Base-by-base conservation (phyloP, 2,113 vertebrate genomes). In the Bubo scandiacus region DNA sequence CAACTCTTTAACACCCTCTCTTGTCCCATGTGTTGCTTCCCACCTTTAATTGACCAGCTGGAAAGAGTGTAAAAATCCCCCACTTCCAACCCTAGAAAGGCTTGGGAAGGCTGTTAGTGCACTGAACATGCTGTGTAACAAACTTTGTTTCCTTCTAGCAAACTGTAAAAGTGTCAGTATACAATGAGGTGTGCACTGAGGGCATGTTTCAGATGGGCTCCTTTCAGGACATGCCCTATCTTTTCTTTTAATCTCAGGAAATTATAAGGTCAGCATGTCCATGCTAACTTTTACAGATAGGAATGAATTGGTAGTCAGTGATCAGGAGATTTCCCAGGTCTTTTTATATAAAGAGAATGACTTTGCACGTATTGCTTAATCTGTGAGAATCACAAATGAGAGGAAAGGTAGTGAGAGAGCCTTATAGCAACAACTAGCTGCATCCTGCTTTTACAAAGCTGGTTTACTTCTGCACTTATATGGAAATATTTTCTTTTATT, bases 201-300 rank as follows among this genome's bases (percentile, higher is more conserved):
- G 74, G 49, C 34, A 47, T 30, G 51, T 42, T 81, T 95, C 68
- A 59, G 32, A 11, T 19, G 49, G 52, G 34, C 78, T 81, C 34
- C 10, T 21, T 81, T 75, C 68, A 89, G 73, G 43, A 54, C 43
- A 32, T 92, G 40, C 40, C 14, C 16, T 55, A 15, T 71, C 27
- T 72, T 79, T 89, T 82, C 70, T 72, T 95, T 92, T 91, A 74
- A 65, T 70, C 79, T 95, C 87, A 68, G 92, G 78, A 92, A 95
- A 65, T 54, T 1, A n/a, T 62, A 38, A 77, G 36, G 30, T 51
- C 62, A 86, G 32, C 15, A 15, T 29, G 36, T 72, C 71, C 51
- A 32, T 81, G 12, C 40, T 96, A 81, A 32, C 23, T 93, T 93
- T 93, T 88, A 27, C 59, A 86, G 88, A 34, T 86, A 88, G 59